These are phyloP conservation scores for Adela reaumurella DNA, from an alignment of 2,888 invertebrate genomes.

Conservation along the genomic window DNA sequence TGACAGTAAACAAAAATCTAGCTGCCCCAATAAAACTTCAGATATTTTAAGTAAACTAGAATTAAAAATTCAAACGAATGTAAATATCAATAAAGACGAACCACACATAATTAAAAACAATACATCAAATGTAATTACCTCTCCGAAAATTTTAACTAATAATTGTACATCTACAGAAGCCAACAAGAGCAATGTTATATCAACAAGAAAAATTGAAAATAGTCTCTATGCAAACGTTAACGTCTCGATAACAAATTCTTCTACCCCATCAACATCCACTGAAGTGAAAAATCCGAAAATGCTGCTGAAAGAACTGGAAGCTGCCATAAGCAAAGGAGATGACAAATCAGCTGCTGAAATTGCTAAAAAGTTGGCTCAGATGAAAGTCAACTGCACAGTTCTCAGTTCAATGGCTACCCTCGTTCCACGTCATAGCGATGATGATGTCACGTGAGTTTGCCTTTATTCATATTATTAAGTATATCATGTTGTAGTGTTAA, in stretches of 20 bases:
- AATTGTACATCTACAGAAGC: too few species aligned
- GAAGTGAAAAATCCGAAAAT: constrained; percentile 22
- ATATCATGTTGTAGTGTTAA: too few species aligned
- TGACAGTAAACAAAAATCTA: too few species aligned
- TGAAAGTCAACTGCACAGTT: constrained; percentile 72
- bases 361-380: constrained; percentile 71
- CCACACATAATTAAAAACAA: too few species aligned
- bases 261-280: not conserved
- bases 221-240: constrained; percentile 8
- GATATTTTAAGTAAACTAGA: too few species aligned
- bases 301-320: constrained; percentile 68
- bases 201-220: not conserved
- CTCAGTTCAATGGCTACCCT: constrained; percentile 11
- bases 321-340: constrained; percentile 74
- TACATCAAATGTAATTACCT: too few species aligned
- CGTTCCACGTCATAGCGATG: not conserved
- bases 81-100: too few species aligned
- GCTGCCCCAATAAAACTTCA: too few species aligned
- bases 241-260: not conserved
- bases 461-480: not conserved
- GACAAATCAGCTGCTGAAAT: constrained; percentile 71
- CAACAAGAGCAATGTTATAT: too few species aligned
- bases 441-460: not conserved
- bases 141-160: too few species aligned
- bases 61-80: too few species aligned